Evolutionary conservation across 1,140 invertebrate genomes (phyloP).

Genomic region (Cotesia glomerata): DNA sequence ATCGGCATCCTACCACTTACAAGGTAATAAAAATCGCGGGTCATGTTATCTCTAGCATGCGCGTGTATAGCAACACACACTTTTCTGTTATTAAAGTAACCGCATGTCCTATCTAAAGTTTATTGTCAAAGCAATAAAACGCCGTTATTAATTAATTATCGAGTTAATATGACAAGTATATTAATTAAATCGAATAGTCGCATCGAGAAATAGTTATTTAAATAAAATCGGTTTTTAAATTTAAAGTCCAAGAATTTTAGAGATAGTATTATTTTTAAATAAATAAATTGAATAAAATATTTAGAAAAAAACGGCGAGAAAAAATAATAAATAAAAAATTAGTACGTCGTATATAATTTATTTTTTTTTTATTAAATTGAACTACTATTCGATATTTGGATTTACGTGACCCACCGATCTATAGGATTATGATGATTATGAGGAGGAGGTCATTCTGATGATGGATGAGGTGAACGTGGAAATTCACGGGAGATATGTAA

Average conservation of each 20-base stretch:
- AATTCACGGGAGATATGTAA: constrained; percentile 58
- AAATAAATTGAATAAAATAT: not conserved
- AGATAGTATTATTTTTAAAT: too few species aligned
- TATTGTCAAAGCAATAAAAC: constrained; percentile 28
- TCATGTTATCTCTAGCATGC: constrained; percentile 42
- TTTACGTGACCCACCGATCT: constrained; percentile 6
- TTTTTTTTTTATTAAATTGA: constrained; percentile 4
- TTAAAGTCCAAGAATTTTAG: too few species aligned
- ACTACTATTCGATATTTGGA: constrained; percentile 12
- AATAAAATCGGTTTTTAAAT: too few species aligned
- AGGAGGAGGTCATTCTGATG: constrained; percentile 57
- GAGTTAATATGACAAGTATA: not conserved
- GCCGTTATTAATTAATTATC: constrained; percentile 9
- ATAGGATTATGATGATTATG: constrained; percentile 58
- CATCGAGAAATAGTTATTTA: too few species aligned
- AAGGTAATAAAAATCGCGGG: constrained; percentile 70
- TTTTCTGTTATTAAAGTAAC: constrained; percentile 46
- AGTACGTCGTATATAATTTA: not conserved
- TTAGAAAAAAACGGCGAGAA: not conserved
- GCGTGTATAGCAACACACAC: constrained; percentile 34
- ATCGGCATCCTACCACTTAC: constrained; percentile 78
- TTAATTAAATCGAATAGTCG: not conserved
- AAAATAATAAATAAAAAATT: not conserved
- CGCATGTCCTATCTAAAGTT: constrained; percentile 48
- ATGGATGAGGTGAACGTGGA: constrained; percentile 59